Percentiles rank a stretch among this genome's conserved stretches.
These are phyloP conservation scores for Chaetorhynchus papuensis DNA, from an alignment of 2,113 vertebrate species.

Conservation along the genomic window DNA sequence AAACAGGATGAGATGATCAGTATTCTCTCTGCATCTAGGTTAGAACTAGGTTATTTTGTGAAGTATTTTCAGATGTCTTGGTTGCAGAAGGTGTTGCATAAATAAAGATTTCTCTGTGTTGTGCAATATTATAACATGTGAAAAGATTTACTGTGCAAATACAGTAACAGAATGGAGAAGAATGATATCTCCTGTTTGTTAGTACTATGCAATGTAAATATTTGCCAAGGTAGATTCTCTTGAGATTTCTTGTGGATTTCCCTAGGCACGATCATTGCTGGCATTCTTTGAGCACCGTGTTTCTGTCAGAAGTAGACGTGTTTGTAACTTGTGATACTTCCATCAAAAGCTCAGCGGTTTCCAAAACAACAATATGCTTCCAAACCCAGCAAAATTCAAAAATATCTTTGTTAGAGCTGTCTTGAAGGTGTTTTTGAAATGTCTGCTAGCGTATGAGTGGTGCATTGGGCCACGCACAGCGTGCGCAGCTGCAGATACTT, in stretches of 20 bases:
- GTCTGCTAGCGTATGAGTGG: neutral
- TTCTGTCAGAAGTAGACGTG: neutral
- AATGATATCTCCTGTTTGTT: slow-evolving; percentile 41
- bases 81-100: slow-evolving; percentile 34
- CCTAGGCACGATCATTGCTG: neutral
- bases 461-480: rapidly evolving
- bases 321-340: neutral
- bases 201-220: slow-evolving; percentile 7
- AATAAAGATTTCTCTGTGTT: slow-evolving; percentile 34
- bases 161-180: slow-evolving; percentile 25
- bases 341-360: neutral
- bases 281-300: neutral
- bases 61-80: slow-evolving; percentile 39
- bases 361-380: neutral
- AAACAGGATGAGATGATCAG: slow-evolving; percentile 35
- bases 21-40: slow-evolving; percentile 38
- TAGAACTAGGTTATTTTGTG: slow-evolving; percentile 46
- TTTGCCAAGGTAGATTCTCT: slow-evolving; percentile 16
- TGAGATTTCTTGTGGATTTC: slow-evolving; percentile 10
- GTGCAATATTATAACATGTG: neutral
- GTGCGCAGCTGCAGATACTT: neutral
- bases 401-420: neutral
- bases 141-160: slow-evolving; percentile 53
- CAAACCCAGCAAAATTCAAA: neutral
- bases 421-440: neutral